A percentile compares a stretch with the other conserved stretches of the same genome.
These are phyloP conservation scores for Drosophila helvetica DNA, from an alignment of 2,888 invertebrate species.

Conservation along the genomic window DNA sequence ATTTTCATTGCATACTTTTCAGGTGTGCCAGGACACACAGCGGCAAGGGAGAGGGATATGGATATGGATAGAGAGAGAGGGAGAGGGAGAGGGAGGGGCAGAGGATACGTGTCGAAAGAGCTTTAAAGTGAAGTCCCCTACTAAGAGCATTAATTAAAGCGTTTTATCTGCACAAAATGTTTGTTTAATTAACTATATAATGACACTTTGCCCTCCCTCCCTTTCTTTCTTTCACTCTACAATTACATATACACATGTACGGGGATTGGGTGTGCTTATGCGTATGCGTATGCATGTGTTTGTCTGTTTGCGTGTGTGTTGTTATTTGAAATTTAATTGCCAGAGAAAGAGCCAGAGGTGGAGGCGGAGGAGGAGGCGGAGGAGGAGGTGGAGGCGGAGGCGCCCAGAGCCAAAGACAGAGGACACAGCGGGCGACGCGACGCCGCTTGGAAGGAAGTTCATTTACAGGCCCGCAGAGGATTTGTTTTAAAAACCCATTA, in stretches of 20 bases:
- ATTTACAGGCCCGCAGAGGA: slow-evolving; percentile 76
- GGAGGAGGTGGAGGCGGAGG: not conserved
- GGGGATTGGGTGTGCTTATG: no score
- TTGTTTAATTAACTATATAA: slow-evolving; percentile 78
- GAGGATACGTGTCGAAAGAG: not conserved
- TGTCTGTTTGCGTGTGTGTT: slow-evolving; percentile 52
- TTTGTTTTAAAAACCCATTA: slow-evolving; percentile 79
- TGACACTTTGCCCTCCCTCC: slow-evolving; percentile 48
- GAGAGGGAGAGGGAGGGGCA: not conserved
- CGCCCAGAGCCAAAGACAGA: slow-evolving; percentile 6
- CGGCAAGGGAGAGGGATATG: not conserved
- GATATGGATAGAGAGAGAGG: not conserved
- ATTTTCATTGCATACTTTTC: slow-evolving; percentile 59
- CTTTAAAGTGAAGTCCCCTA: slow-evolving; percentile 30
- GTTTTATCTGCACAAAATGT: slow-evolving; percentile 72
- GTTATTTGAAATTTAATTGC: slow-evolving; percentile 78
- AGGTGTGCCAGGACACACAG: slow-evolving; percentile 45
- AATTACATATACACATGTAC: not conserved
- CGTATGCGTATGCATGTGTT: not conserved
- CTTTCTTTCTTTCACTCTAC: not conserved
- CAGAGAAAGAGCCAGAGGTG: slow-evolving; percentile 8
- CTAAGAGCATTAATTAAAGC: slow-evolving; percentile 71
- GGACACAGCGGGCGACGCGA: not conserved
- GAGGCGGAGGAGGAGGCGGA: not conserved
- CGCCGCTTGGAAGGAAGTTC: slow-evolving; percentile 28